A percentile compares a stretch with the other conserved stretches of the same genome.
Conservation (phyloP, 2,113 vertebrate species). For the Euleptes europaea region DNA sequence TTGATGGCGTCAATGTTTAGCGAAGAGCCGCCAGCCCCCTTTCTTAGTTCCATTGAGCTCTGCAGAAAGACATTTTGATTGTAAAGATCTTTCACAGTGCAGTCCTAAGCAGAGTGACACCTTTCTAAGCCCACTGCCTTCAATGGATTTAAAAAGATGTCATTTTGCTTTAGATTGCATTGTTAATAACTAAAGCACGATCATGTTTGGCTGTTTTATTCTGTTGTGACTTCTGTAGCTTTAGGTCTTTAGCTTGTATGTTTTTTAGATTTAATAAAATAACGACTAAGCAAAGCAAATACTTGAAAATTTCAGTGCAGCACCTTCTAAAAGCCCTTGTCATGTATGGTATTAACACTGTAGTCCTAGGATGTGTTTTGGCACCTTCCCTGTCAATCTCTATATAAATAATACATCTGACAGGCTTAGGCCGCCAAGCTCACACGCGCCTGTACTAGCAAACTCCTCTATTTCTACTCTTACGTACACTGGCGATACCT, state of each 20-base stretch:
- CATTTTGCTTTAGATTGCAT: no score
- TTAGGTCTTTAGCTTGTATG: background rate
- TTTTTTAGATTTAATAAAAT: background rate
- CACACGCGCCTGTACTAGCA: no score
- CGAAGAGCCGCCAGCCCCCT: background rate
- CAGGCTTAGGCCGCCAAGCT: no score
- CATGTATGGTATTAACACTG: background rate
- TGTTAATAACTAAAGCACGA: background rate
- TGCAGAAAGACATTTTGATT: background rate
- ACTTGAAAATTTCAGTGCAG: background rate
- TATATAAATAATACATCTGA: no score
- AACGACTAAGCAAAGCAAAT: background rate
- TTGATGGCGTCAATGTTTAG: no score
- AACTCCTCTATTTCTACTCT: no score
- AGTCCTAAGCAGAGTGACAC: no score
- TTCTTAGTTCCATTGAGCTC: background rate
- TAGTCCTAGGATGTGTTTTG: no score
- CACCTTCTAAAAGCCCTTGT: background rate
- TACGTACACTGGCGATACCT: no score
- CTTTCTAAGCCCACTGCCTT: no score
- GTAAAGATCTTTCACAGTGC: background rate
- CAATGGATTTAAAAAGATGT: no score
- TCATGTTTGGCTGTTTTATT: background rate
- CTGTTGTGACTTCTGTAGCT: background rate
- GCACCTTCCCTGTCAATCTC: no score